Percentiles rank a stretch among this genome's conserved stretches.
Evolutionary conservation across 1,140 invertebrate species (phyloP).

Genomic region (Adoxophyes honmai): DNA sequence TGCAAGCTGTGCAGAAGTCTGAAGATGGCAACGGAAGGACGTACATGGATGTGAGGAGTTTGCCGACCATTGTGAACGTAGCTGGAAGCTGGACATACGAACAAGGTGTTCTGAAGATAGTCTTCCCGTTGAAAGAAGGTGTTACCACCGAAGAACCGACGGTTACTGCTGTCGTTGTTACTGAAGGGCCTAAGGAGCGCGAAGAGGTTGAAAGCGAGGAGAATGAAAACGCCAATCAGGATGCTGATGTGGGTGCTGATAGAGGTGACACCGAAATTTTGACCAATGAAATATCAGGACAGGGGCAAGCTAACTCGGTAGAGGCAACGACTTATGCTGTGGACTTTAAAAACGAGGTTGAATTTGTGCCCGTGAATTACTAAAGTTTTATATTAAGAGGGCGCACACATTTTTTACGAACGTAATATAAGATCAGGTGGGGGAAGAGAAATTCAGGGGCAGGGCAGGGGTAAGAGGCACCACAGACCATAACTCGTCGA

Average conservation of each 20-base stretch:
- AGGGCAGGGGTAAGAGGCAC: too few species aligned
- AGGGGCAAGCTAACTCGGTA: conserved; percentile 15
- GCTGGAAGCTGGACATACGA: conserved; percentile 47
- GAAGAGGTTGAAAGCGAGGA: conserved; percentile 27
- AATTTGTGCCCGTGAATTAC: conserved; percentile 48
- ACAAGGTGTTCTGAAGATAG: conserved; percentile 36
- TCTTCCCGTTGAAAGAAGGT: conserved; percentile 35
- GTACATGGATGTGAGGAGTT: conserved; percentile 33
- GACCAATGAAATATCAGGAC: conserved; percentile 30
- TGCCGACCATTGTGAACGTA: conserved; percentile 33
- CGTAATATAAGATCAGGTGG: too few species aligned
- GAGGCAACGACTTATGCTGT: conserved; percentile 52
- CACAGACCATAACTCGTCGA: too few species aligned
- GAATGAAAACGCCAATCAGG: conserved; percentile 12
- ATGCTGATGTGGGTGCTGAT: conserved; percentile 34
- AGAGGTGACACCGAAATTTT: conserved; percentile 19
- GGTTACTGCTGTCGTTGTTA: conserved; percentile 7
- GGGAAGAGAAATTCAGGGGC: too few species aligned
- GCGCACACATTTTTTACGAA: too few species aligned
- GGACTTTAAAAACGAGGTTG: conserved; percentile 38
- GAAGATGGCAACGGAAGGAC: conserved; percentile 20
- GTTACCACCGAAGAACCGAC: conserved; percentile 15
- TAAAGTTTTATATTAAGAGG: too few species aligned
- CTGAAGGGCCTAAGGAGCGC: conserved; percentile 16
- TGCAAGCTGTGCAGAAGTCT: conserved; percentile 34